Conservation (phyloP, 2,797 vertebrate genomes). For the Tamandua tetradactyla region DNA sequence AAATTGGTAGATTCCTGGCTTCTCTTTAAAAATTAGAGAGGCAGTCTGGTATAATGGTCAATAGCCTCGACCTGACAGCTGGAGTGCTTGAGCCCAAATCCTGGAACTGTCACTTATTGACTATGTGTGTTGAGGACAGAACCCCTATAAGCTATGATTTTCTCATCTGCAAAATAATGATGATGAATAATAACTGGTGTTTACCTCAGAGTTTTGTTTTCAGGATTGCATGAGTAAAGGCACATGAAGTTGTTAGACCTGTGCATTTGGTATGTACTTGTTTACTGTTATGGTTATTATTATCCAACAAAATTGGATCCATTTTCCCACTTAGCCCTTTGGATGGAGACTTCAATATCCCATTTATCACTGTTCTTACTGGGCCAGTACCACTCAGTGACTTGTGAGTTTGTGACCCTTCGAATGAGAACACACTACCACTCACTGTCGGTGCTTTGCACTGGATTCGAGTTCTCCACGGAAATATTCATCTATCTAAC, state of each 20-base stretch:
- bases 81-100: background rate
- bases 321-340: background rate
- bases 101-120: too few species aligned
- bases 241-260: background rate
- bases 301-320: background rate
- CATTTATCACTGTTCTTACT: background rate
- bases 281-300: background rate
- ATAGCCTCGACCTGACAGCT: background rate
- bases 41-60: background rate
- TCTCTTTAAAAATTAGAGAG: background rate
- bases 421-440: background rate
- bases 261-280: rapidly evolving
- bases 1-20: background rate
- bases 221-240: background rate
- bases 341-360: background rate
- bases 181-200: background rate
- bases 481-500: background rate
- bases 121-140: background rate
- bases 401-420: background rate
- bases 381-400: background rate
- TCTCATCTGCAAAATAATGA: background rate
- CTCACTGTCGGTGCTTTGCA: background rate
- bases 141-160: background rate
- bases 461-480: background rate
- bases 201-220: background rate